Conservation (phyloP, 2,888 invertebrate genomes). For the Calameuta pallipes region DNA sequence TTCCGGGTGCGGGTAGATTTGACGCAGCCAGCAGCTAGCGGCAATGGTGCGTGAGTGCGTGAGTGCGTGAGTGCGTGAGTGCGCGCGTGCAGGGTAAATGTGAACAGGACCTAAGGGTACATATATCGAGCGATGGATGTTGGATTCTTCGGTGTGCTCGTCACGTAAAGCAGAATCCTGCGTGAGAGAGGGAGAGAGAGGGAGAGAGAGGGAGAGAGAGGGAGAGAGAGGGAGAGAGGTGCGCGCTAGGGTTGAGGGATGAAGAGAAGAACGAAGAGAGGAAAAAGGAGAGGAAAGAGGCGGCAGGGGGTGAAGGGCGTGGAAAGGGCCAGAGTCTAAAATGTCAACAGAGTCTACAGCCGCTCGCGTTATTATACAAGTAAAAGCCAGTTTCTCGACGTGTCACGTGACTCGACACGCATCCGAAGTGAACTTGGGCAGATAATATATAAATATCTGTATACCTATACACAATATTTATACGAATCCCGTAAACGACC, state of each 20-base stretch:
- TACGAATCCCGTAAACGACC: not conserved
- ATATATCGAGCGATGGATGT: constrained; percentile 64
- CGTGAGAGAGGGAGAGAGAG: not conserved
- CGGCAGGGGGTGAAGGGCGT: not conserved
- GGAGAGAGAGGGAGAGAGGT: constrained; percentile 12
- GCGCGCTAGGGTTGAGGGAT: constrained; percentile 23
- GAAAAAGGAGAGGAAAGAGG: constrained; percentile 1
- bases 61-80: not conserved
- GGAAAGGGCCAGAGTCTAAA: not conserved
- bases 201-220: not conserved
- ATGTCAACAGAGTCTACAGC: not conserved
- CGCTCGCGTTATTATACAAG: constrained; percentile 47
- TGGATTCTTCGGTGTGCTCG: constrained; percentile 60
- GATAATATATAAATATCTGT: too few relatives aligned
- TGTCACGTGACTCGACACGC: not conserved
- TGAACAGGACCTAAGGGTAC: constrained; percentile 48
- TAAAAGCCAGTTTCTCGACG: constrained; percentile 30
- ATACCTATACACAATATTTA: not conserved
- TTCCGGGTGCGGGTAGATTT: constrained; percentile 29
- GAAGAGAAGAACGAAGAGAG: constrained; percentile 35
- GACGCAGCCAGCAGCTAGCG: not conserved
- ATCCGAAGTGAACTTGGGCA: not conserved
- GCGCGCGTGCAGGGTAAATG: constrained; percentile 20
- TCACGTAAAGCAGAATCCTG: constrained; percentile 55
- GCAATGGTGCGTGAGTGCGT: not conserved